A percentile compares a stretch with the other conserved stretches of the same genome.
Conservation (phyloP, 1,140 invertebrate genomes). For the Caenorhabditis latens region DNA sequence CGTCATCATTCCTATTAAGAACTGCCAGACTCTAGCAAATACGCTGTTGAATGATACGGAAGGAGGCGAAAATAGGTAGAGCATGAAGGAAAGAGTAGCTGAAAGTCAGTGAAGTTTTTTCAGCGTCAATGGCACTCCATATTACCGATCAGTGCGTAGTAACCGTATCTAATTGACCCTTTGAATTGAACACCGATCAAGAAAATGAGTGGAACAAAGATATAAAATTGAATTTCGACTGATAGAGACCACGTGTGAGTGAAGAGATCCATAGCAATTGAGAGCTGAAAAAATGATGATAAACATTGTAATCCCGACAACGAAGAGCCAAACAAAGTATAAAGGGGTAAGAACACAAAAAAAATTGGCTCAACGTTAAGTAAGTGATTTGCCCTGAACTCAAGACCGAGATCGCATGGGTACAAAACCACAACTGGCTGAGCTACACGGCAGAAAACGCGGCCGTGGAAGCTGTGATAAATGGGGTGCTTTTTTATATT, state of each 20-base stretch:
- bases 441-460: no score
- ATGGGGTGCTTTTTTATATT: no score
- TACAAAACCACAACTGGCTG: no score
- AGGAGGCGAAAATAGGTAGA: background rate
- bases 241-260: conserved; percentile 27
- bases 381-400: no score
- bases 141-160: background rate
- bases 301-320: no score
- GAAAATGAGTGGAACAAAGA: conserved; percentile 15
- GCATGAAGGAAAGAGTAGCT: background rate
- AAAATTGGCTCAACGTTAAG: no score
- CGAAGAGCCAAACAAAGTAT: no score
- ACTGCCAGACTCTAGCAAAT: conserved; percentile 18
- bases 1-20: conserved; percentile 9
- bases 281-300: background rate
- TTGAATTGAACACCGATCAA: background rate
- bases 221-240: conserved; percentile 18
- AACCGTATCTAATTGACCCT: background rate
- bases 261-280: conserved; percentile 3
- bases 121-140: background rate
- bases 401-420: no score
- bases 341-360: no score
- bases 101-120: background rate
- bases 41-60: background rate
- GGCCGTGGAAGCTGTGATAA: no score